Evolutionary conservation across 1,140 invertebrate species (phyloP), one percentile per base, ranked within the genome.

Genomic region (Zaprionus davidi): DNA sequence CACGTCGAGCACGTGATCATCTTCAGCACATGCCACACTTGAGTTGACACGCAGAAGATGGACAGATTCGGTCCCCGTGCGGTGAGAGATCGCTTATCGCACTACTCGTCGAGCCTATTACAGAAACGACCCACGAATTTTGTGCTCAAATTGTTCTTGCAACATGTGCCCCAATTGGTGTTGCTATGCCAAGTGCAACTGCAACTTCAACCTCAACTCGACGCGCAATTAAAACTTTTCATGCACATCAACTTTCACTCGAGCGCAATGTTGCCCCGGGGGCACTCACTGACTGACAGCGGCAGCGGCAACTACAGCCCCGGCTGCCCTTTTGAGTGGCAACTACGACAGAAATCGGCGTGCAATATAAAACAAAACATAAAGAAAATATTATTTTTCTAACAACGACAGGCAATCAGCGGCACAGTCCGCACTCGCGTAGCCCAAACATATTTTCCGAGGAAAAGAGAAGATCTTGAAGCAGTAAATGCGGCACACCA

Each of bases 191-290:
- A 49, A 36, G 2, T 15, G 11, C 9, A 26, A 20, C 15, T 74
- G 31, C 44, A 53, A 41, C 17, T 56, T 53, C 59, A 24, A 71
- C 70, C 68, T 26, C 75, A 73, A 83, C 81, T 88, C 83, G 84
- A 81, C 84, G 83, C 83, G 84, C 84, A 87, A 87, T 87, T 87
- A 88, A 87, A 87, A 87, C 84, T 87, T 84, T 87, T 87, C 84
- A 87, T 87, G 84, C 84, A 87, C 84, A 87, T 87, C 84, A 87
- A 87, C 84, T 88, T 87, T 87, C 84, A 87, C 84, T 87, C 81
- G 81, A 87, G 84, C 76, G 84, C 59, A 51, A 34, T 58, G 65
- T 58, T 49, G 63, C 60, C 59, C 56, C 46, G 58, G 58, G 13
- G 76, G 69, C 66, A 12, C 66, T 57, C 63, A 75, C 76, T 86